Percentiles rank a stretch among this genome's conserved stretches.
phyloP scores from a whole-genome alignment of 2,888 invertebrate species.

The Tinea semifulvella region DNA sequence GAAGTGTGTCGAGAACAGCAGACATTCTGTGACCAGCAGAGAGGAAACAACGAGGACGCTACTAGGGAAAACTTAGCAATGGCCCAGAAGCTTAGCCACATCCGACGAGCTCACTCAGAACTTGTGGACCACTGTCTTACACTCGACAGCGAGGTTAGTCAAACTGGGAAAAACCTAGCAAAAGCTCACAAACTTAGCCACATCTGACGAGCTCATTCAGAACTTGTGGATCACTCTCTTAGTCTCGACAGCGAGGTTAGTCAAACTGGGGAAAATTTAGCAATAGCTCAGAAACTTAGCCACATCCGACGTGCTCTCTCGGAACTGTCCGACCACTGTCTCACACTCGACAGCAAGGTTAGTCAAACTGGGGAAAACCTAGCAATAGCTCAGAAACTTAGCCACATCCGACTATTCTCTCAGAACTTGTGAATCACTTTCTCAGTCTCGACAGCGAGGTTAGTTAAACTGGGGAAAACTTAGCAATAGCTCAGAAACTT shows the following conservation, averaged over 20 bases:
- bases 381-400: slow-evolving; percentile 38
- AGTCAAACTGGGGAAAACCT: slow-evolving; percentile 37
- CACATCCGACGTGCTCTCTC: slow-evolving; percentile 34
- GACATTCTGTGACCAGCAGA: slow-evolving; percentile 67
- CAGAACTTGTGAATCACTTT: slow-evolving; percentile 34
- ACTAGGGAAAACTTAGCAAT: slow-evolving; percentile 39
- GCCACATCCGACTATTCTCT: slow-evolving; percentile 32
- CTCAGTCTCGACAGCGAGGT: slow-evolving; percentile 50
- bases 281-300: slow-evolving; percentile 38
- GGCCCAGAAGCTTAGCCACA: slow-evolving; percentile 37
- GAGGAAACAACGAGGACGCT: slow-evolving; percentile 63
- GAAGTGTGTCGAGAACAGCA: slow-evolving; percentile 68
- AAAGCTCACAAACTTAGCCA: slow-evolving; percentile 39
- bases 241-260: slow-evolving; percentile 50
- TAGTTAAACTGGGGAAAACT: slow-evolving; percentile 36
- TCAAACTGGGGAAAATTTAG: slow-evolving; percentile 38
- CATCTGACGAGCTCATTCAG: slow-evolving; percentile 34
- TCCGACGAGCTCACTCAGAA: slow-evolving; percentile 34
- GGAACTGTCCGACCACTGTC: slow-evolving; percentile 34
- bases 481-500: slow-evolving; percentile 39
- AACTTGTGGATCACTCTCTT: slow-evolving; percentile 34
- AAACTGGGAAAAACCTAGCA: slow-evolving; percentile 38
- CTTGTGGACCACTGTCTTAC: slow-evolving; percentile 34
- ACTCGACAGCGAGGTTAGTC: slow-evolving; percentile 48
- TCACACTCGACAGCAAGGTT: slow-evolving; percentile 50